Evolutionary conservation across 1,140 invertebrate species (phyloP).

Genomic region (Phthorimaea operculella): DNA sequence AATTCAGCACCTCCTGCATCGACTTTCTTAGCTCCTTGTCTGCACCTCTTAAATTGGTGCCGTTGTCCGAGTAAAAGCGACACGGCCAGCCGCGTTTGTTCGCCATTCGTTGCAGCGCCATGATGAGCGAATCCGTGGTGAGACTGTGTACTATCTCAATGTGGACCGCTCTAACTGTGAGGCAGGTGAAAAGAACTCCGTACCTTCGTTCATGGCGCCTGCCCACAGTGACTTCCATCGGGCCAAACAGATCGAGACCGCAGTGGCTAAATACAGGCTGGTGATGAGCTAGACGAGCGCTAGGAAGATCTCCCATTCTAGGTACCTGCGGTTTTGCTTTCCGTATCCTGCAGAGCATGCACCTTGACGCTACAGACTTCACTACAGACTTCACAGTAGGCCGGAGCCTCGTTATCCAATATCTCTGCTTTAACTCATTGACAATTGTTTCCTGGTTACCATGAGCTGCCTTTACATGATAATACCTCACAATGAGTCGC

Average conservation of each 20-base stretch:
- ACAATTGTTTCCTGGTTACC: conserved; percentile 20
- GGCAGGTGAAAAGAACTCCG: conserved; percentile 34
- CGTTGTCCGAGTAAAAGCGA: conserved; percentile 24
- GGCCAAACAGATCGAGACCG: conserved; percentile 30
- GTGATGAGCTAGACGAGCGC: conserved; percentile 12
- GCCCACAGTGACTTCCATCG: conserved; percentile 21
- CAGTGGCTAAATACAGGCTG: conserved; percentile 18
- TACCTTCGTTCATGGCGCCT: conserved; percentile 31
- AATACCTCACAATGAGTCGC: no score
- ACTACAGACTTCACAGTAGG: conserved; percentile 11
- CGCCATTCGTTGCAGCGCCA: conserved; percentile 24
- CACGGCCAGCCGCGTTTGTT: conserved; percentile 8
- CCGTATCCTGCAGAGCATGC: conserved; percentile 10
- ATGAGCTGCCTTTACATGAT: conserved; percentile 16
- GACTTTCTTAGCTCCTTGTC: conserved; percentile 14
- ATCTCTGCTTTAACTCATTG: conserved; percentile 24
- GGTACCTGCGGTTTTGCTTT: conserved; percentile 8
- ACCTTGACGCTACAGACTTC: neutral
- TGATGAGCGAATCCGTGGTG: conserved; percentile 17
- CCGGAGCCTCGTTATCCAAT: conserved; percentile 20
- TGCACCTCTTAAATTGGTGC: conserved; percentile 30
- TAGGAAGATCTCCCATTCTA: conserved; percentile 15
- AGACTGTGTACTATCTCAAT: conserved; percentile 19
- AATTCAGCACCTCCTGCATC: conserved; percentile 2
- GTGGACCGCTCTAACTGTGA: conserved; percentile 19